Evolutionary conservation across 2,797 vertebrate genomes (phyloP).

Genomic region (Lycodopsis pacificus): DNA sequence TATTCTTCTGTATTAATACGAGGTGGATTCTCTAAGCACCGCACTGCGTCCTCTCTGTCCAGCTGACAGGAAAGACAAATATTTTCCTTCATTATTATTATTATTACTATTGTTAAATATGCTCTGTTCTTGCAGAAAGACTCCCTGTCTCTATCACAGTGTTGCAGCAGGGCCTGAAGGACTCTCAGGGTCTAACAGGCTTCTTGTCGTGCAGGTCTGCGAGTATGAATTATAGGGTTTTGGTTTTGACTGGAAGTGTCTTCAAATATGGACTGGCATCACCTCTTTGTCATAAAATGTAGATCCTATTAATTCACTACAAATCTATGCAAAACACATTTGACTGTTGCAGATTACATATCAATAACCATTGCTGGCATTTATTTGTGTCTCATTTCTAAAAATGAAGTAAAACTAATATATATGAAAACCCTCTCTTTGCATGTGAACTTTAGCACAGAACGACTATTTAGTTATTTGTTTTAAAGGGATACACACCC

Average conservation of each 20-base stretch:
- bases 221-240: not conserved
- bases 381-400: no score
- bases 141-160: not conserved
- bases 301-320: not conserved
- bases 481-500: not conserved
- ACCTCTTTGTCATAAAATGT: not conserved
- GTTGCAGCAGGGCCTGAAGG: not conserved
- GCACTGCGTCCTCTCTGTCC: not conserved
- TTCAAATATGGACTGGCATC: not conserved
- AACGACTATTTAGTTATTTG: not conserved
- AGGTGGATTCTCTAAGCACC: conserved; percentile 8
- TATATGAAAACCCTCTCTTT: not conserved
- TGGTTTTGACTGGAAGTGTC: not conserved
- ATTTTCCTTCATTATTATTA: not conserved
- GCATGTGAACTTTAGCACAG: not conserved
- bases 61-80: conserved; percentile 19
- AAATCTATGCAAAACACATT: no score
- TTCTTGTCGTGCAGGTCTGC: not conserved
- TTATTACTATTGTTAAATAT: not conserved
- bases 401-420: no score
- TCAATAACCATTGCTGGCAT: not conserved
- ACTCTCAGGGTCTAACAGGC: not conserved
- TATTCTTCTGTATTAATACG: not conserved
- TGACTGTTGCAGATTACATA: not conserved
- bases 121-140: conserved; percentile 9